Base-by-base conservation (phyloP, 2,888 invertebrate genomes). In the Uloborus plumipes region DNA sequence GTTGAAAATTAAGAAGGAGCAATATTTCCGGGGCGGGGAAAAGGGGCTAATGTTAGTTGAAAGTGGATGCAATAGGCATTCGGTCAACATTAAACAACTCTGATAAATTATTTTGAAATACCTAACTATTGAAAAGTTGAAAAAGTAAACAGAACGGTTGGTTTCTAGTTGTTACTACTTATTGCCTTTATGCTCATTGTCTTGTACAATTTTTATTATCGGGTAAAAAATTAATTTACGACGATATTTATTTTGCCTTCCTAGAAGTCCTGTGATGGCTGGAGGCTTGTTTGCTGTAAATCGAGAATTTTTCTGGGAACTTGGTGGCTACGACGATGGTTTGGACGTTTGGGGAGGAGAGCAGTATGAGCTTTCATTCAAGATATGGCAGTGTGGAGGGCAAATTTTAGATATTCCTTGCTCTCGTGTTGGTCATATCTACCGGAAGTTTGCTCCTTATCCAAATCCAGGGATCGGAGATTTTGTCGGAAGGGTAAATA, bases 341-440 rank as follows among this genome's bases (percentile, higher is more conserved):
- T 90, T 97, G 1, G 96, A 97, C 87, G 98, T 98, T 86, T 98
- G 98, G 98, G 98, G 98, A 22, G 98, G 98, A 0, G 98, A 98
- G 89, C 98, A 98, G 89, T 98, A 97, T 88, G 98, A 98, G 88
- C 91, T 98, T 18, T 97, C 97, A 84, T 98, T 98, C 88, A 98
- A 98, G 92, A 93, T 97, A 73, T 98, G 98, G 97, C 97, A 97
- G 90, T 98, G 97, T 88, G 96, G 96, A 20, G 97, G 97, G 0
- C 92, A 92, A 86, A 93, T 98, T 94, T 91, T 94, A 84, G 97
- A 98, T 90, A 94, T 95, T 18, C 96, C 97, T 3, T 98, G 97
- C 88, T 96, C 97, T 0, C 92, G 97, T 86, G 94, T 98, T 16
- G 97, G 96, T 0, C 97, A 98, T 88, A 93, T 96, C 86, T 96